Evolutionary conservation across 2,888 invertebrate species (phyloP).

Genomic region (Caenorhabditis macrosperma): DNA sequence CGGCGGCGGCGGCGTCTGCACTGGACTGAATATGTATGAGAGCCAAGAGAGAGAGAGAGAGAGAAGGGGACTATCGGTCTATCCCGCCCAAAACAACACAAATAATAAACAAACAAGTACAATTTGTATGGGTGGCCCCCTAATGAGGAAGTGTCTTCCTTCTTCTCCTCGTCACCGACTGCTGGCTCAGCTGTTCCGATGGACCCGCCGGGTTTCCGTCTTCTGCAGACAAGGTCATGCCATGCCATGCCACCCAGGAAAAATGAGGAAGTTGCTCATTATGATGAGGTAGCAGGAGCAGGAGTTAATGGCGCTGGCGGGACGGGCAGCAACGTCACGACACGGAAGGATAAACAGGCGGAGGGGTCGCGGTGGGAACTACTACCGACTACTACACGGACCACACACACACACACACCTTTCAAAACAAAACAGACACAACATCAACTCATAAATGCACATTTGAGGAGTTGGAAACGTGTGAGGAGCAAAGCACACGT

Average conservation of each 20-base stretch:
- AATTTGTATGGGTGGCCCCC: conserved; percentile 28
- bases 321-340: too few species aligned
- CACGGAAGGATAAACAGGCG: too few species aligned
- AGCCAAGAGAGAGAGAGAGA: too few species aligned
- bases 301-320: too few species aligned
- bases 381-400: too few species aligned
- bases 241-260: conserved; percentile 16
- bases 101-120: conserved; percentile 13
- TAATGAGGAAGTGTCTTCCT: conserved; percentile 27
- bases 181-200: conserved; percentile 41
- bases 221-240: conserved; percentile 14
- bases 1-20: background rate
- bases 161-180: background rate
- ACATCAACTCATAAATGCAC: too few species aligned
- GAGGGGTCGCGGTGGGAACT: too few species aligned
- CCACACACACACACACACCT: too few species aligned
- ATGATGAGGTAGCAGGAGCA: background rate
- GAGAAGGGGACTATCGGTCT: background rate
- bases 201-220: conserved; percentile 4
- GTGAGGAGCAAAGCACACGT: too few species aligned
- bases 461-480: too few species aligned
- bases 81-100: background rate
- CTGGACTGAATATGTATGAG: conserved; percentile 5
- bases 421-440: too few species aligned
- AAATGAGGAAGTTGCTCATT: conserved; percentile 18